Evolutionary conservation across 2,113 vertebrate species (phyloP), one percentile per base, ranked within the genome.

Genomic region (Alethe diademata): DNA sequence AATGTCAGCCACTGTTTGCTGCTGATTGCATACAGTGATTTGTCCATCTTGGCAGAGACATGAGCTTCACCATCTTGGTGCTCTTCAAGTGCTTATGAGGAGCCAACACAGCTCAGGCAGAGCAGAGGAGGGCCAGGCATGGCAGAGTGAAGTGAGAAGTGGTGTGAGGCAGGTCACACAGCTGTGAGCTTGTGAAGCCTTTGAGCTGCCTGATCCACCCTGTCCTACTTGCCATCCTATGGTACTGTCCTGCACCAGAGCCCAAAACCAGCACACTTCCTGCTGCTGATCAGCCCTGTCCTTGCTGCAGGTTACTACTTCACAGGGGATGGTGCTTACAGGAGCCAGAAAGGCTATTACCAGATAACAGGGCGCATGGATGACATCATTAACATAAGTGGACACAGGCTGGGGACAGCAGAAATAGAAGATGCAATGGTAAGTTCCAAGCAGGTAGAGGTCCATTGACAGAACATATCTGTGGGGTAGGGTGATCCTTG

Each of bases 391-490:
- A 99, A 99, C 75, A 98, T 99, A 89, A 99, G 99, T 0, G 99
- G 99, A 5, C 99, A 99, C 80, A 98, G 99, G 12, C 97, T 99
- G 1, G 99, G 99, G 1, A 99, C 99, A 0, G 99, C 99, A 4
- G 99, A 99, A 97, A 98, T 99, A 9, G 99, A 99, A 95, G 98
- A 99, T n/a, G 98, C 98, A 2, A 97, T 99, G 98, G 99, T 99
- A 94, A 98, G 96, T 78, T 58, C 43, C n/a, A 36, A 9, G 50
- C 33, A 70, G 67, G 38, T 29, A 12, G 58, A 80, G 24, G 9
- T 51, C 28, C 31, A 26, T 42, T 54, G 36, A 24, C 24, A 48
- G 43, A 42, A 17, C 6, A 0, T n/a, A 28, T 28, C 48, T 71
- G 13, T 70, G 70, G 28, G 20, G 6, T 7, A 24, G 11, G 8